Conservation (phyloP, 2,888 invertebrate genomes). For the Bombylius discolor region DNA sequence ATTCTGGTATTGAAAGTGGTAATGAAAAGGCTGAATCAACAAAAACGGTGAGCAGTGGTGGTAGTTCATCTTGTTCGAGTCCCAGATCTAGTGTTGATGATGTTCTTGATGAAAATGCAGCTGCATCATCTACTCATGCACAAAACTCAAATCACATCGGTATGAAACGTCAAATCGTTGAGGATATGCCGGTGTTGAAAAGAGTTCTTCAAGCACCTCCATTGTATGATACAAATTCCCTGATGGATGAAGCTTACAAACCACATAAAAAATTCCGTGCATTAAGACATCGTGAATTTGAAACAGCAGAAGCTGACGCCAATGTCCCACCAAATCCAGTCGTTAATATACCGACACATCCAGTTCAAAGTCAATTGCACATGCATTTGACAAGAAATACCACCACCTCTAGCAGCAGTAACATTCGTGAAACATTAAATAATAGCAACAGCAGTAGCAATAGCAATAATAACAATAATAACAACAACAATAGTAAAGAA, state of each 20-base stretch:
- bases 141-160: conserved; percentile 14
- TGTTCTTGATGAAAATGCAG: conserved; percentile 44
- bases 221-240: conserved; percentile 73
- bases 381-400: conserved; percentile 45
- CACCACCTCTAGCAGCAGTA: conserved; percentile 29
- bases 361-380: conserved; percentile 29
- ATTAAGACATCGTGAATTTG: conserved; percentile 64
- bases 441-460: conserved; percentile 20
- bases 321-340: conserved; percentile 21
- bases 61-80: conserved; percentile 71
- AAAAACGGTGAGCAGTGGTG: conserved; percentile 58
- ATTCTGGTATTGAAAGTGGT: conserved; percentile 87
- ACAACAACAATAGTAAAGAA: background rate
- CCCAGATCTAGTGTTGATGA: conserved; percentile 75
- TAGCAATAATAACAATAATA: conserved; percentile 7
- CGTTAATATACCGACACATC: conserved; percentile 26
- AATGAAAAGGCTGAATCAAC: conserved; percentile 69
- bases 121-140: conserved; percentile 12
- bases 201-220: conserved; percentile 86
- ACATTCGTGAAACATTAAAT: conserved; percentile 26
- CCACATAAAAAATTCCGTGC: conserved; percentile 93
- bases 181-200: conserved; percentile 89
- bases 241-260: conserved; percentile 92
- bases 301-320: conserved; percentile 53
- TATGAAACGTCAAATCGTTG: conserved; percentile 46